phyloP scores from a whole-genome alignment of 2,797 vertebrate genomes.

The Jordanella pulchra region DNA sequence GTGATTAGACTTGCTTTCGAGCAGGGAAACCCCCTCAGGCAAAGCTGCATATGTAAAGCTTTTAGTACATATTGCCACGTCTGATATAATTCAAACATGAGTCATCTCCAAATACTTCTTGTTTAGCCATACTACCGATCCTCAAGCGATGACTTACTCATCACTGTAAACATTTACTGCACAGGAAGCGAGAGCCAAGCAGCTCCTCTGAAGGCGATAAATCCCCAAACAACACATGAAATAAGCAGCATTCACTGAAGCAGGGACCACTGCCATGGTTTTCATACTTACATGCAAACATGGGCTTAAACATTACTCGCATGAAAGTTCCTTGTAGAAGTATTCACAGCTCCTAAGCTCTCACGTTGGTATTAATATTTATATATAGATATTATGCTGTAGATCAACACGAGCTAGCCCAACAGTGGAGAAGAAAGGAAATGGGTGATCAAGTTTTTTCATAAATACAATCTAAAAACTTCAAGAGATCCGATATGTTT shows the following conservation, averaged over 20 bases:
- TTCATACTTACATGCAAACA: not conserved
- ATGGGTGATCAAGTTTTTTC: not conserved
- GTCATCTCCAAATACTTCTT: conserved; percentile 58
- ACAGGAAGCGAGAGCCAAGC: conserved; percentile 55
- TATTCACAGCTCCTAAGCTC: not conserved
- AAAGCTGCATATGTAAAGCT: conserved; percentile 33
- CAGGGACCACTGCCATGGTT: conserved; percentile 29
- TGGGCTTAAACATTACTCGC: not conserved
- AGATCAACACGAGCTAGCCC: not conserved
- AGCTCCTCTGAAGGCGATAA: conserved; percentile 53
- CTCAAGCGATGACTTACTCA: conserved; percentile 61
- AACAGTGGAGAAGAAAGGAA: not conserved
- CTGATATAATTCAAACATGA: conserved; percentile 58
- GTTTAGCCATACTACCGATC: conserved; percentile 21
- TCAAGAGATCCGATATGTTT: no score
- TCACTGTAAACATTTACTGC: conserved; percentile 73
- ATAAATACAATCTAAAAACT: no score
- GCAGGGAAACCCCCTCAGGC: not conserved
- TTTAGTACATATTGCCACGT: conserved; percentile 30
- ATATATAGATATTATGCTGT: not conserved
- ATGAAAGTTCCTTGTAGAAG: not conserved
- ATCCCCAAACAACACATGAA: conserved; percentile 59
- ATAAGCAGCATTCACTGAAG: conserved; percentile 60
- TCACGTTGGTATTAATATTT: no score
- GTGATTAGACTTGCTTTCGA: not conserved